These are phyloP conservation scores for Excalfactoria chinensis DNA, from an alignment of 2,113 vertebrate genomes.

Conservation along the genomic window DNA sequence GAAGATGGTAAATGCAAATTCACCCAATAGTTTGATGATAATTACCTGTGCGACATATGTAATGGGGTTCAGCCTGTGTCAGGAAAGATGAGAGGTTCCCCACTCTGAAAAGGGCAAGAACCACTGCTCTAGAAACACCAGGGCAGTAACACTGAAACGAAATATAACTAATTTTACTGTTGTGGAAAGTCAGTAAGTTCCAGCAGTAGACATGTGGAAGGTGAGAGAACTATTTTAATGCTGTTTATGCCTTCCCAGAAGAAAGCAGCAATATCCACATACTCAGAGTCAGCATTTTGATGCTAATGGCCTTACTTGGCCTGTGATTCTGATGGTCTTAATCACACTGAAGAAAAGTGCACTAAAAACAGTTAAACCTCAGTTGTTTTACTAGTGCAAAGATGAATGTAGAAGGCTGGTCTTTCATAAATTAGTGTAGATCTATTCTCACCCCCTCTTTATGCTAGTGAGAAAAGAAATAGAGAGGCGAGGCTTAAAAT, in stretches of 20 bases:
- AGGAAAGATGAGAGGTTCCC: not conserved
- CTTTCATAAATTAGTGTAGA: not conserved
- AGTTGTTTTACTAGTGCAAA: not conserved
- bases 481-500: not conserved
- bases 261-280: not conserved
- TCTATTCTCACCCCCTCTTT: not conserved
- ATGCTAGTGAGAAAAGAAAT: not conserved
- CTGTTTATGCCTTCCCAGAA: not conserved
- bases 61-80: not conserved
- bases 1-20: not conserved
- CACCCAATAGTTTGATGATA: too few relatives aligned
- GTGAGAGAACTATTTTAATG: not conserved
- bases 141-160: not conserved
- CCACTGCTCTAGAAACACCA: not conserved
- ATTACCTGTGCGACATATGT: fast-evolving
- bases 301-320: not conserved
- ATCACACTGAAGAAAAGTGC: not conserved
- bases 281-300: not conserved
- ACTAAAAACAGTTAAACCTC: not conserved
- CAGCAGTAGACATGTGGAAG: not conserved
- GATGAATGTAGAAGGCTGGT: not conserved
- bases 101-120: fast-evolving
- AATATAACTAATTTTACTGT: not conserved
- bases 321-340: not conserved
- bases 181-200: not conserved